Base-by-base conservation (phyloP, 2,113 vertebrate species). In the Kryptolebias marmoratus region DNA sequence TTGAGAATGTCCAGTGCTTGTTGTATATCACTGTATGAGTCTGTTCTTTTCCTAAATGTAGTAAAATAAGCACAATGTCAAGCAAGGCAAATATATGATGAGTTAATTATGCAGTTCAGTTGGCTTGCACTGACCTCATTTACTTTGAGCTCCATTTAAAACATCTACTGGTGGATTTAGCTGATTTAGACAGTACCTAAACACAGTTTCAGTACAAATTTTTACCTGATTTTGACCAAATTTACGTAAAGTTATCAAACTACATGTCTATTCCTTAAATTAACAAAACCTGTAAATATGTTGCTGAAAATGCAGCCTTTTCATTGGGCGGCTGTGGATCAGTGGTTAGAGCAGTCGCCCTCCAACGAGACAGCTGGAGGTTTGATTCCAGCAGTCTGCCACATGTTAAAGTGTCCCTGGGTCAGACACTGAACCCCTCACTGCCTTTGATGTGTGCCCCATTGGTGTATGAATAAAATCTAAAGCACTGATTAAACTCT, bases 41-140 rank as follows among this genome's bases (percentile, higher is more conserved):
- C 69, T 54, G 50, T 42, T 42, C 49, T 65, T 68, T 69, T 42
- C 14, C 45, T 22, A 55, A 59, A 80, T 77, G 48, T 53, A 31
- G 66, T 58, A 53, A 69, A 80, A 78, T 70, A 74, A 83, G 59
- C 62, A 81, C 32, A 54, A 76, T 36, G 64, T 64, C 55, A 71
- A 52, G 62, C 32, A 61, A 79, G 68, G 64, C 30, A 83, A 83
- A 79, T 60, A 64, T 57, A 59, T 7, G 14, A 68, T 67, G 18
- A 72, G 56, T 73, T 79, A 56, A 80, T 64, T 56, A 74, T 58
- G 52, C 22, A 36, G 58, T 42, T 53, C 32, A 42, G 3, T 53
- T 27, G 32, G 18, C n/a, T 39, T 10, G 18, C 31, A 36, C 32
- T 65, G 68, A 73, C 71, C 50, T 57, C n/a, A 52, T 71, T 68